Evolutionary conservation across 2,888 invertebrate genomes (phyloP), one percentile per base, ranked within the genome.

Genomic region (Plagodis pulveraria): DNA sequence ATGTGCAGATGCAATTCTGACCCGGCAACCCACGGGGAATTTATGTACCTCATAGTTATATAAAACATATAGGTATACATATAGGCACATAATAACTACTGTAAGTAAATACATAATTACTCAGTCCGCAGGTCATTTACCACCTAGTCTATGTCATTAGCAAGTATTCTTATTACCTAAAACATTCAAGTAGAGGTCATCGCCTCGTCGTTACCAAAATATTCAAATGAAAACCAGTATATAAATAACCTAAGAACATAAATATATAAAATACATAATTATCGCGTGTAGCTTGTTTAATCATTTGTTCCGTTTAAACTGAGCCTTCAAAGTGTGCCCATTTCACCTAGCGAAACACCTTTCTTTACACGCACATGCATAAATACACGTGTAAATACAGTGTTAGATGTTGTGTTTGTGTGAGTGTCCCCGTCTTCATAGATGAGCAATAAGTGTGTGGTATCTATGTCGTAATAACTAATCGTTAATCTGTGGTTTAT

Each of bases 301-400:
- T 83, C 74, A 67, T 67, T 67, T 72, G 75, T 82, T 82, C 80
- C 80, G 81, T 77, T 60, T 50, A 44, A 50, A 34, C 11, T 45
- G 0, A 78, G 69, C 69, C 71, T 73, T 78, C 79, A 78, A 76
- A 72, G 69, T 86, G 89, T 88, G 77, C 89, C 82, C 91, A 91
- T 91, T 92, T 92, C 89, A 81, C 88, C 83, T 78, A 86, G 80
- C 77, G 79, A 84, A 85, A 84, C 91, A 89, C 91, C 91, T 92
- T 92, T 91, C 92, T 91, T 91, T 89, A 91, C 90, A 9, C 88
- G 86, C 87, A 90, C 90, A 73, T 32, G 34, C 50, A 66, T 52
- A 58, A 12, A 33, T 33, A 52, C 57, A 34, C 47, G 12, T 64
- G 12, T 34, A 22, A 52, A 51, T 65, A 54, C 59, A 60, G 50